Evolutionary conservation across 2,113 vertebrate species (phyloP).

Genomic region (Crotalus viridis): DNA sequence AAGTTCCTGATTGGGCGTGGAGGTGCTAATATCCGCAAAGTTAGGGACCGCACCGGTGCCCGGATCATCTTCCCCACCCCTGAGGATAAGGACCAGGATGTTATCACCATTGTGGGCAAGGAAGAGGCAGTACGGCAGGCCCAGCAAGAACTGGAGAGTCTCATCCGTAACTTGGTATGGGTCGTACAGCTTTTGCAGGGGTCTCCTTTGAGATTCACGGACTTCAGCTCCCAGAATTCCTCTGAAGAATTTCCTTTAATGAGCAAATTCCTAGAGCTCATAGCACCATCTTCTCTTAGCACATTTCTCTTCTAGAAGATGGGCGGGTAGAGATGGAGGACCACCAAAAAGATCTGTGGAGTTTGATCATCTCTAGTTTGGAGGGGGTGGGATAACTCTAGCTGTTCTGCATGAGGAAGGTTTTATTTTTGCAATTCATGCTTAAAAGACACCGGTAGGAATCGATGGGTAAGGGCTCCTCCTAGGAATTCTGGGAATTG

Average conservation of each 20-base stretch:
- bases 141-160: conserved; percentile 73
- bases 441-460: background rate
- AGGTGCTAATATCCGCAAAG: conserved; percentile 75
- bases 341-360: background rate
- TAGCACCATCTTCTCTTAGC: background rate
- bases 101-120: conserved; percentile 79
- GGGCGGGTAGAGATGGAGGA: background rate
- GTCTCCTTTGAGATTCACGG: background rate
- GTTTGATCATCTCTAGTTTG: background rate
- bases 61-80: conserved; percentile 75
- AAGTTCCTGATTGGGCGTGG: conserved; percentile 78
- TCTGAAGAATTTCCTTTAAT: background rate
- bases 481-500: background rate
- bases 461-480: background rate
- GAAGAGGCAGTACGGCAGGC: conserved; percentile 75
- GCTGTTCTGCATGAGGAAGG: background rate
- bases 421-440: background rate
- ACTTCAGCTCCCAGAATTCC: background rate
- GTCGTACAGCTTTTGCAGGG: background rate
- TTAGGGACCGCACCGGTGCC: conserved; percentile 74
- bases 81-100: conserved; percentile 74
- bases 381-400: background rate
- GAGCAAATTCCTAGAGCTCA: background rate
- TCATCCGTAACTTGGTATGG: conserved; percentile 78
- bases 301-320: background rate